Conservation (phyloP, 2,888 invertebrate species). For the Acronicta psi region DNA sequence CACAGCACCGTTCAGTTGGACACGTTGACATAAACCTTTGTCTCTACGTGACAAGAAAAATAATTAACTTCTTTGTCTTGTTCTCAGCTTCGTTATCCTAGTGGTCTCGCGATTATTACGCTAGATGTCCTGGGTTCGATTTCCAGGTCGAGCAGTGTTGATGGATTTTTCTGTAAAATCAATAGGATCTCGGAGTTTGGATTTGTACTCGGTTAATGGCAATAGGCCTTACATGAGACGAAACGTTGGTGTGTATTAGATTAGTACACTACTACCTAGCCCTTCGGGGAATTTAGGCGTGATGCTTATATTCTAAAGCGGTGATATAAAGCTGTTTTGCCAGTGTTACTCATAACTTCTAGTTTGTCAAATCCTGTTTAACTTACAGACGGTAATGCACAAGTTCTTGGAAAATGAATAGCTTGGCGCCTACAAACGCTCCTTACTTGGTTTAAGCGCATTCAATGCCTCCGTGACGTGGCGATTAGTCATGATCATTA, state of each 20-base stretch:
- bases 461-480: conserved; percentile 46
- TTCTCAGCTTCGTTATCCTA: background rate
- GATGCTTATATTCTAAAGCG: no score
- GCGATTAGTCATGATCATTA: conserved; percentile 55
- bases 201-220: no score
- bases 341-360: conserved; percentile 18
- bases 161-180: no score
- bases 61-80: background rate
- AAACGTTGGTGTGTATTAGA: no score
- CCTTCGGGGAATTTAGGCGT: no score
- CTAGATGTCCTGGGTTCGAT: no score
- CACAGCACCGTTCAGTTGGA: background rate
- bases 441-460: conserved; percentile 51
- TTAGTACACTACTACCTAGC: no score
- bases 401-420: conserved; percentile 26
- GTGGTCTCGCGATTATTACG: no score
- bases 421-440: conserved; percentile 50
- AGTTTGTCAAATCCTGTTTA: conserved; percentile 1
- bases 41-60: background rate
- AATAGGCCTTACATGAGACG: no score
- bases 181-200: no score
- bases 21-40: background rate
- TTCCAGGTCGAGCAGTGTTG: no score
- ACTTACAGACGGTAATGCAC: conserved; percentile 8
- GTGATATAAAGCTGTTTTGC: background rate